Evolutionary conservation across 2,113 vertebrate genomes (phyloP).

Genomic region (Thinocorus orbignyianus): DNA sequence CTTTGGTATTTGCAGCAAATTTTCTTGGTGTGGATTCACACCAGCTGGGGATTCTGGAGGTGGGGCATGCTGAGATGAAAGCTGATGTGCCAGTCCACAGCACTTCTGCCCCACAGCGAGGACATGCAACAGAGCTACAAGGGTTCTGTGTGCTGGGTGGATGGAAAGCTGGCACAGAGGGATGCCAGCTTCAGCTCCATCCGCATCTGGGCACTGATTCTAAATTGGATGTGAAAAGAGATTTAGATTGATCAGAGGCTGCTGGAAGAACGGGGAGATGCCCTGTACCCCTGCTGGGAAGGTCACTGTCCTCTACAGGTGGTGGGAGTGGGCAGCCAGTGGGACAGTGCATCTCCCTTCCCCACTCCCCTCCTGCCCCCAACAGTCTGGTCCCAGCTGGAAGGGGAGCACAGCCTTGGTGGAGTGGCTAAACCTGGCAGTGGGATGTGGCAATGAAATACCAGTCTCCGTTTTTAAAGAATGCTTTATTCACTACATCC

Average conservation of each 20-base stretch:
- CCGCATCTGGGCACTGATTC: neutral
- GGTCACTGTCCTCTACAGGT: neutral
- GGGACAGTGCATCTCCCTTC: neutral
- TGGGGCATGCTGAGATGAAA: neutral
- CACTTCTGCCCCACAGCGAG: neutral
- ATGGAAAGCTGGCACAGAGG: neutral
- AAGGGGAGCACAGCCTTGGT: neutral
- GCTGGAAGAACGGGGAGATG: neutral
- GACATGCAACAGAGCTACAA: neutral
- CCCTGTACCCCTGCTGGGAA: rapidly evolving
- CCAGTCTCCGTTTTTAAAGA: conserved; percentile 65
- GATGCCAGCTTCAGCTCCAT: neutral
- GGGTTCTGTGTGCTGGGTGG: neutral
- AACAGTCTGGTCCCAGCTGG: neutral
- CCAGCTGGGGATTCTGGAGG: neutral
- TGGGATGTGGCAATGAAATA: conserved; percentile 13
- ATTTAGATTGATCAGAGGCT: neutral
- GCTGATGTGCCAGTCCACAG: neutral
- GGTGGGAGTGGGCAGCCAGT: neutral
- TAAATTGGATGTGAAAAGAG: neutral
- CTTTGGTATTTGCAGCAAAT: neutral
- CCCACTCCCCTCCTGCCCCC: neutral
- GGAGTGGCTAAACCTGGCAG: neutral
- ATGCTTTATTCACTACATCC: conserved; percentile 83
- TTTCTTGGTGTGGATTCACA: neutral